Conservation (phyloP, 2,888 invertebrate species). For the Lottia gigantea region DNA sequence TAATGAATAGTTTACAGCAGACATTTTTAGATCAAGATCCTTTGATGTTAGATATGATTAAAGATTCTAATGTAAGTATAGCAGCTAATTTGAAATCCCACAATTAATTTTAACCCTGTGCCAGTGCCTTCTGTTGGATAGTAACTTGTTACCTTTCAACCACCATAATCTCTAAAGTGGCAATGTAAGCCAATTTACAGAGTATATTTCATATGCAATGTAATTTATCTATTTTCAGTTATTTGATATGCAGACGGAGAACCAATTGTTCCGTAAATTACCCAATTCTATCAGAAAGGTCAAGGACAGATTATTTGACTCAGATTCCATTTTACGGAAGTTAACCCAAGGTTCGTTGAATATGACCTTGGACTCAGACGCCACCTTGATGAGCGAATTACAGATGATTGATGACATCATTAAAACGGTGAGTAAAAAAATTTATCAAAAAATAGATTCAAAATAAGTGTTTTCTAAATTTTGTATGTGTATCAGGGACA, state of each 20-base stretch:
- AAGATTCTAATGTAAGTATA: conserved; percentile 56
- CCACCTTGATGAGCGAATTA: conserved; percentile 57
- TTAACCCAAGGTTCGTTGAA: conserved; percentile 52
- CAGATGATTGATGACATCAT: conserved; percentile 60
- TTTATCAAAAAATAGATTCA: too few species aligned
- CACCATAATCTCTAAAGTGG: too few species aligned
- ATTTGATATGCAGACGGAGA: conserved; percentile 57
- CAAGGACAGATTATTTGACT: conserved; percentile 48
- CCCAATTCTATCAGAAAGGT: conserved; percentile 51
- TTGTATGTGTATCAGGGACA: too few species aligned
- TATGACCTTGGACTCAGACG: conserved; percentile 46
- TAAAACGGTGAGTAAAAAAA: conserved; percentile 48
- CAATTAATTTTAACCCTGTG: too few species aligned
- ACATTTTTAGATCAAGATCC: conserved; percentile 54
- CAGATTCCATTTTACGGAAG: conserved; percentile 45
- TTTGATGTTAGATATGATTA: conserved; percentile 57
- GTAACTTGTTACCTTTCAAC: too few species aligned
- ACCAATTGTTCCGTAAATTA: conserved; percentile 54
- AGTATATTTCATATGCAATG: too few species aligned
- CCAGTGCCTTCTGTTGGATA: too few species aligned
- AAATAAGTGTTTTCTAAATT: too few species aligned
- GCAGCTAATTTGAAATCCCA: too few species aligned
- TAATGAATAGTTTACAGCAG: conserved; percentile 53
- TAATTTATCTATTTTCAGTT: conserved; percentile 40
- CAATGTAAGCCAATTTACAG: too few species aligned